A percentile compares a stretch with the other conserved stretches of the same genome.
Evolutionary conservation across 2,797 vertebrate species (phyloP).

Genomic region (Spinus pinus): DNA sequence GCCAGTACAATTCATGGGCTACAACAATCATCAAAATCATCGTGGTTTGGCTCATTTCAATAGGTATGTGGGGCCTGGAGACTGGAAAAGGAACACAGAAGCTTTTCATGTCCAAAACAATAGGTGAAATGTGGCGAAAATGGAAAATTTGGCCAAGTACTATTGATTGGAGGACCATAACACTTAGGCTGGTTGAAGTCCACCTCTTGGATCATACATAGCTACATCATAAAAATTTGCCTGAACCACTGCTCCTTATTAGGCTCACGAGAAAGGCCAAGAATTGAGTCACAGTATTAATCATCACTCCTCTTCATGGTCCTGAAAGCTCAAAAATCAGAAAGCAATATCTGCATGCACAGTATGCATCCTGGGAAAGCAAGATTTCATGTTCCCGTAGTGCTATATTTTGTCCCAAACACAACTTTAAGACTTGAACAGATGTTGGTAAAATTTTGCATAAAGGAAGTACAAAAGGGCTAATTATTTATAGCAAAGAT

Average conservation of each 20-base stretch:
- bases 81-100: neutral
- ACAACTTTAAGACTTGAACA: neutral
- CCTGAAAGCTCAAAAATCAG: neutral
- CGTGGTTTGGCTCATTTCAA: conserved; percentile 96
- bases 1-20: conserved; percentile 92
- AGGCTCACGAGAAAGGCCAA: neutral
- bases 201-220: neutral
- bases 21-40: conserved; percentile 92
- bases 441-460: neutral
- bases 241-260: neutral
- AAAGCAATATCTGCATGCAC: neutral
- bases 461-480: neutral
- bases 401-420: neutral
- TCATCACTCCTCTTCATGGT: neutral
- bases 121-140: neutral
- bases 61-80: conserved; percentile 80
- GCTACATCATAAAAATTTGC: neutral
- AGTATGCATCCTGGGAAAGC: neutral
- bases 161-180: neutral
- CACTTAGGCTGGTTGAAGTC: neutral
- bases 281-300: neutral
- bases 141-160: neutral
- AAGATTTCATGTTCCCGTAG: neutral
- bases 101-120: neutral
- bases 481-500: neutral